Evolutionary conservation across 2,888 invertebrate genomes (phyloP).

Genomic region (Sarcophaga rosellei): DNA sequence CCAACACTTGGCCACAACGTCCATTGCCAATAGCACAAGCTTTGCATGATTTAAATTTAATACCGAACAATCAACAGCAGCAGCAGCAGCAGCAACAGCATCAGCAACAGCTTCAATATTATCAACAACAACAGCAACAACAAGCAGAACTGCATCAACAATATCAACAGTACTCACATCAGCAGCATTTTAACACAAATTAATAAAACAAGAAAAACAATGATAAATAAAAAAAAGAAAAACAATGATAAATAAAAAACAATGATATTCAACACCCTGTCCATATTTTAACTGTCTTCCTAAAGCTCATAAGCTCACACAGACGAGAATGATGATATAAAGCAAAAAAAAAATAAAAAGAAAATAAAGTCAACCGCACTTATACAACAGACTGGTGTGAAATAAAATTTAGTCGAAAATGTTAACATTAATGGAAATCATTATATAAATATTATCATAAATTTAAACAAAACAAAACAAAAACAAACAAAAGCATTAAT

Average conservation of each 20-base stretch:
- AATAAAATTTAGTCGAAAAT: slow-evolving; percentile 59
- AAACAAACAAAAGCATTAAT: slow-evolving; percentile 6
- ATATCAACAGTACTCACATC: slow-evolving; percentile 32
- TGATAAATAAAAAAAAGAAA: too few relatives aligned
- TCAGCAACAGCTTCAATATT: slow-evolving; percentile 35
- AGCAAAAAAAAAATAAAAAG: too few relatives aligned
- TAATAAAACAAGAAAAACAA: not conserved
- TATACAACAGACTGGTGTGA: slow-evolving; percentile 3
- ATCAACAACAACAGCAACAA: slow-evolving; percentile 41
- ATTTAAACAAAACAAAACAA: slow-evolving; percentile 16
- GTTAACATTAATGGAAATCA: slow-evolving; percentile 64
- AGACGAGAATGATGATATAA: not conserved
- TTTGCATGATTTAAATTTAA: slow-evolving; percentile 72
- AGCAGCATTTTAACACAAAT: slow-evolving; percentile 51
- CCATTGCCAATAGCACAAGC: slow-evolving; percentile 82
- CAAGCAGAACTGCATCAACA: slow-evolving; percentile 25
- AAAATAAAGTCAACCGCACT: not conserved
- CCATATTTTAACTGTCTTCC: slow-evolving; percentile 53
- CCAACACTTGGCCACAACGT: slow-evolving; percentile 84
- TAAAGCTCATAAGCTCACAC: slow-evolving; percentile 17
- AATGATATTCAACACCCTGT: slow-evolving; percentile 22
- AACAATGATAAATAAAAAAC: not conserved
- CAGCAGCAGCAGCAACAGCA: slow-evolving; percentile 34
- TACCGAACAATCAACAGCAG: slow-evolving; percentile 66
- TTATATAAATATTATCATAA: slow-evolving; percentile 35